Base-by-base conservation (phyloP, 1,140 invertebrate species). In the Apocrypta bakeri region DNA sequence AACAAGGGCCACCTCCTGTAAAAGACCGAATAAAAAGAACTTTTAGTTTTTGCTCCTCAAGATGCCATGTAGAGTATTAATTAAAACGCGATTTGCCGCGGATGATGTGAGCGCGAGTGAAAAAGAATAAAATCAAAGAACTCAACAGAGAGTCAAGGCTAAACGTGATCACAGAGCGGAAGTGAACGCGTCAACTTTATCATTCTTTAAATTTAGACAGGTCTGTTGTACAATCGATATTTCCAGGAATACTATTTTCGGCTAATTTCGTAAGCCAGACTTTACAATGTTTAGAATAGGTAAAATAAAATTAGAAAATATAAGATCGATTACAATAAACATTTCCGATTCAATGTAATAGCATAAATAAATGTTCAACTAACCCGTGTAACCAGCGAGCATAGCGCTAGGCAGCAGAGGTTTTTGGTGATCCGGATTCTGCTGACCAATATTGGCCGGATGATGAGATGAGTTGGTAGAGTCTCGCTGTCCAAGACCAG, bases 401-500 rank as follows among this genome's bases (percentile, higher is more conserved):
- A 96, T 95, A 17, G 95, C 93, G 69, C 95, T 95, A 90, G 95
- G 95, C 83, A 96, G 93, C 87, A 96, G 93, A 24, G 95, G 95
- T 89, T 96, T 96, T 79, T 94, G 94, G 25, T 84, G 83, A 84
- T 96, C 95, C 40, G 92, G 92, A 78, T 93, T 92, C 74, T 84
- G 83, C 76, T 92, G 90, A 72, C 89, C 88, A 72, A 91, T 90
- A 40, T 92, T 89, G 42, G 91, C 88, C 71, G 92, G 90, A 86
- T 93, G 90, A 88, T 90, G 90, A 33, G 91, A 86, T 31, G 90
- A 85, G 83, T 92, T 92, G 25, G 93, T 89, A 31, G 91, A 88
- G 81, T 93, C 93, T 69, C 92, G 89, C 3, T 88, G 91, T 69
- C 88, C 90, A 71, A 91, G 88, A 56, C 93, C 90, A 17, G 94